A percentile compares a stretch with the other conserved stretches of the same genome.
phyloP scores from a whole-genome alignment of 2,797 vertebrate species.

The Scarus forsteni region DNA sequence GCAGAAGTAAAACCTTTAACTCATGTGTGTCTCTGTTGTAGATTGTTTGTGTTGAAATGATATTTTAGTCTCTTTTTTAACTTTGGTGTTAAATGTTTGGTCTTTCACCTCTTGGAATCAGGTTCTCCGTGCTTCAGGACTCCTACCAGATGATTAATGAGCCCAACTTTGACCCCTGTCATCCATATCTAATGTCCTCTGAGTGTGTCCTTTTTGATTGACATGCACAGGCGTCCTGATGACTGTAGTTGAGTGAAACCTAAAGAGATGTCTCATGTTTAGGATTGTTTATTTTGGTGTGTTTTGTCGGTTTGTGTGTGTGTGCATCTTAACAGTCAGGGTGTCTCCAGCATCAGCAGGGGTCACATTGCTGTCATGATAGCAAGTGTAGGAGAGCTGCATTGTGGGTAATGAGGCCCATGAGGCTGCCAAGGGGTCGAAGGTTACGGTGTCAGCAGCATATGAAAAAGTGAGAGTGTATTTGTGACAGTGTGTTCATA shows the following conservation, averaged over 20 bases:
- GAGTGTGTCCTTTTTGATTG: slow-evolving; percentile 69
- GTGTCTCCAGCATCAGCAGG: slow-evolving; percentile 55
- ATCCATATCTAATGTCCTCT: slow-evolving; percentile 57
- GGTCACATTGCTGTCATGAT: slow-evolving; percentile 71
- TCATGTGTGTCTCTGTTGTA: neutral
- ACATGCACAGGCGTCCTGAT: slow-evolving; percentile 71
- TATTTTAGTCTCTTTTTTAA: too few relatives aligned
- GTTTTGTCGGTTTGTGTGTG: slow-evolving; percentile 38
- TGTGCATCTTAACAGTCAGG: slow-evolving; percentile 26
- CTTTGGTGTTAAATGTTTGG: neutral
- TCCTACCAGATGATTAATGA: slow-evolving; percentile 67
- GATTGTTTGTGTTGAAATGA: too few relatives aligned
- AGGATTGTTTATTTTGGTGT: slow-evolving; percentile 65
- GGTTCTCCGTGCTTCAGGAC: slow-evolving; percentile 26
- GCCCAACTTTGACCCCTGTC: slow-evolving; percentile 45
- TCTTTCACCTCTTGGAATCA: slow-evolving; percentile 19
- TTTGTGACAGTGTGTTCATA: slow-evolving; percentile 36
- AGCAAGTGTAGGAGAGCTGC: slow-evolving; percentile 68
- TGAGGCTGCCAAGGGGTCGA: slow-evolving; percentile 64
- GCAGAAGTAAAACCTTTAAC: too few relatives aligned
- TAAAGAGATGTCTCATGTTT: slow-evolving; percentile 37
- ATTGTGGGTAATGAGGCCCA: slow-evolving; percentile 74
- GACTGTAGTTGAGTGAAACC: slow-evolving; percentile 49
- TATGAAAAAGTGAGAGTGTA: slow-evolving; percentile 28
- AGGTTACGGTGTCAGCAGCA: slow-evolving; percentile 61